Percentiles rank a stretch among this genome's conserved stretches.
Conservation (phyloP, 1,140 invertebrate genomes). For the Zaprionus camerounensis region DNA sequence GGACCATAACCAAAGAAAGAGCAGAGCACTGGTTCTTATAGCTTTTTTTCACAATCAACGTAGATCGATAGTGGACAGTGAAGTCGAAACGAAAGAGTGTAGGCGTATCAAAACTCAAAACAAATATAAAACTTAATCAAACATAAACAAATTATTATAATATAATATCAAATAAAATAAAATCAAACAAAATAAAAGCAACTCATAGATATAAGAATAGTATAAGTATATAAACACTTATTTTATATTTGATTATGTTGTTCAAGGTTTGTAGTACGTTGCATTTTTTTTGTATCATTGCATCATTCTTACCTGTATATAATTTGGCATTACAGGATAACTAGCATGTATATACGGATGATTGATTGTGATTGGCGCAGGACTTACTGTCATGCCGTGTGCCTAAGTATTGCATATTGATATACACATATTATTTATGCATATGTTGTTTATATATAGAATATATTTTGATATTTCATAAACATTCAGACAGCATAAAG, state of each 20-base stretch:
- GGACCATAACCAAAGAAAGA: constrained; percentile 38
- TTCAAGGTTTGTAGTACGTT: constrained; percentile 51
- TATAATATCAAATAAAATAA: constrained; percentile 8
- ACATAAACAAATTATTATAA: constrained; percentile 23
- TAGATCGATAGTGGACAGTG: constrained; percentile 41
- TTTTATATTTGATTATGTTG: constrained; percentile 47
- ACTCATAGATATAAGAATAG: constrained; percentile 30
- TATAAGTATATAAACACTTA: constrained; percentile 46
- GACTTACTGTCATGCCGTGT: constrained; percentile 85
- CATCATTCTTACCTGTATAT: constrained; percentile 84
- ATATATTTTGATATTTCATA: constrained; percentile 49
- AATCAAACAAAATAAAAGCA: constrained; percentile 37
- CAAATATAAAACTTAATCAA: constrained; percentile 25
- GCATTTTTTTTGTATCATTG: constrained; percentile 35
- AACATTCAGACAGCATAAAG: constrained; percentile 69
- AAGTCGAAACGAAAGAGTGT: constrained; percentile 32
- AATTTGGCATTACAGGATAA: constrained; percentile 84
- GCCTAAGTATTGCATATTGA: constrained; percentile 67
- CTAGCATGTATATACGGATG: constrained; percentile 84
- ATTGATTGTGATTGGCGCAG: constrained; percentile 85
- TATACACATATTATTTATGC: constrained; percentile 55
- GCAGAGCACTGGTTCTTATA: constrained; percentile 21
- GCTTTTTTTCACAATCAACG: constrained; percentile 23
- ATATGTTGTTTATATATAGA: constrained; percentile 34
- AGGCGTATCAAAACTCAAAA: constrained; percentile 17